Evolutionary conservation across 2,113 vertebrate genomes (phyloP).

Genomic region (Centropristis striata): DNA sequence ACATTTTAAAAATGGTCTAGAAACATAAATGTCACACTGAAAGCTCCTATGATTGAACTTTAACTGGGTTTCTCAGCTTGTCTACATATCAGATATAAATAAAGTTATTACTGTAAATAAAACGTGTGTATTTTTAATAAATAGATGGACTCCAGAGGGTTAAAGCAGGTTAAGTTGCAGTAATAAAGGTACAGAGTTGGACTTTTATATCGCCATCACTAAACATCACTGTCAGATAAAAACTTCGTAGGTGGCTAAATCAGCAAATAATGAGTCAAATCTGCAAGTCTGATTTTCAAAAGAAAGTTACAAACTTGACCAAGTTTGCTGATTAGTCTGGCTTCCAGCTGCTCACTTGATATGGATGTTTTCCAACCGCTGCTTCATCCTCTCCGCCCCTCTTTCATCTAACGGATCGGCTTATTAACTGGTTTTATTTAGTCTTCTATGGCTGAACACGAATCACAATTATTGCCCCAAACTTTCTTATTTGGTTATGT

Average conservation of each 20-base stretch:
- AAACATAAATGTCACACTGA: too few relatives aligned
- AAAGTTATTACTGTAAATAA: too few relatives aligned
- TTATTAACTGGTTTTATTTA: not conserved
- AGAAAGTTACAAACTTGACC: not conserved
- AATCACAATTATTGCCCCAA: too few relatives aligned
- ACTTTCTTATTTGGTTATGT: too few relatives aligned
- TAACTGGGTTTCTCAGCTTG: too few relatives aligned
- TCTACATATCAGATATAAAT: too few relatives aligned
- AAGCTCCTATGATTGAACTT: too few relatives aligned
- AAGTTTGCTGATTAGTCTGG: not conserved
- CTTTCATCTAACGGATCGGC: not conserved
- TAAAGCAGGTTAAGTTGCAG: not conserved
- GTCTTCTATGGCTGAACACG: not conserved
- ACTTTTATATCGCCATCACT: not conserved
- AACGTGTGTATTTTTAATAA: too few relatives aligned
- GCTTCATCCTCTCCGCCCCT: not conserved
- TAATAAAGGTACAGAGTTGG: not conserved
- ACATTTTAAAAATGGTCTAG: too few relatives aligned
- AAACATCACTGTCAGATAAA: too few relatives aligned
- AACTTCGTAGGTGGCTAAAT: not conserved
- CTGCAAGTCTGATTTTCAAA: constrained; percentile 3
- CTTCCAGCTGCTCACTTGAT: not conserved
- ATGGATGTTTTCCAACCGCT: not conserved
- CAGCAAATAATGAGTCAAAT: constrained; percentile 10
- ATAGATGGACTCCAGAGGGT: too few relatives aligned